phyloP scores from a whole-genome alignment of 92 coral and sea anemone genomes.

The Desmophyllum pertusum region DNA sequence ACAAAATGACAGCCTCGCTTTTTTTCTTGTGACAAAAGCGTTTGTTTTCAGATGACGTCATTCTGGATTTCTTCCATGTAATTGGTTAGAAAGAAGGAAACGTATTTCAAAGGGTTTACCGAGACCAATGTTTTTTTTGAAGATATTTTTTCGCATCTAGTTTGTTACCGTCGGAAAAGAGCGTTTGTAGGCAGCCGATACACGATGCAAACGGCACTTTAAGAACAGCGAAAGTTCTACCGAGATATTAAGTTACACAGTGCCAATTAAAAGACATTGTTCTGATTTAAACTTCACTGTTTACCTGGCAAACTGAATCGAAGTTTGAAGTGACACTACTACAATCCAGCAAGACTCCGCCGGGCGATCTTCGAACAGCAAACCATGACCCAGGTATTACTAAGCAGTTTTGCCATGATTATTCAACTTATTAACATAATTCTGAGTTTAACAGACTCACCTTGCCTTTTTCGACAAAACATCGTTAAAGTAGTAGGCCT shows the following conservation, averaged over 20 bases:
- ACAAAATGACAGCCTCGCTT: background rate
- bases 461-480: background rate
- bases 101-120: conserved; percentile 13
- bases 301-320: background rate
- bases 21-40: background rate
- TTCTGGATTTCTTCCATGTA: background rate
- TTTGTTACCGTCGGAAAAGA: background rate
- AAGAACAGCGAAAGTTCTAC: background rate
- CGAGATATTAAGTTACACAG: background rate
- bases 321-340: background rate
- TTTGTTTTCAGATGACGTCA: conserved; percentile 6
- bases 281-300: background rate
- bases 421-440: background rate
- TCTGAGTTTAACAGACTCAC: background rate
- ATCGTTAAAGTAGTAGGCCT: background rate
- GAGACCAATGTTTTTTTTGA: background rate
- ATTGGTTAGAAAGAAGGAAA: conserved; percentile 7
- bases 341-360: background rate
- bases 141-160: background rate
- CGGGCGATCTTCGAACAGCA: background rate
- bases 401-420: background rate
- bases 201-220: background rate
- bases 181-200: background rate
- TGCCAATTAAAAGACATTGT: background rate
- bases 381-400: background rate